Base-by-base conservation (phyloP, 2,888 invertebrate species). In the Diplolepis rosae region DNA sequence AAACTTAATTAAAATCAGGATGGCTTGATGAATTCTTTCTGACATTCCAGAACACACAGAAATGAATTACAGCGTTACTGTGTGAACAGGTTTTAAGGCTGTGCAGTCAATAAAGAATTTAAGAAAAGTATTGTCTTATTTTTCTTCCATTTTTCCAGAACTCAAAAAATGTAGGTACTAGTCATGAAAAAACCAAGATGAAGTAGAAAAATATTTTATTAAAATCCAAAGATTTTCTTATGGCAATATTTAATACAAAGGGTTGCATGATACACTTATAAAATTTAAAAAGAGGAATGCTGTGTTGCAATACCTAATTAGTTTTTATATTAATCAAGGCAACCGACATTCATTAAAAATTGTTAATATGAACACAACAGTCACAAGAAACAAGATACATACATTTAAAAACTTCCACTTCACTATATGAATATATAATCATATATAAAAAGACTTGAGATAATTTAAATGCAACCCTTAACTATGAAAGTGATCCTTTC, bases 41-140 rank as follows among this genome's bases (percentile, higher is more conserved):
- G 66, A 68, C 61, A 76, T 78, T 78, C 65, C 72, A 70, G 69
- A 68, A 56, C 48, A 77, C 68, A 72, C 74, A 73, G 42, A 80
- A 74, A 54, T 71, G 56, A 79, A 77, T 75, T 79, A 79, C 71
- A 71, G 76, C 75, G 79, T 80, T 75, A n/a, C 77, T 84, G 79
- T 82, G 82, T 81, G 79, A 79, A 82, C 83, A 85, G 80, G 85
- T 85, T 87, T 85, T 79, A 84, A 85, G 87, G 85, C 87, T 88
- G 86, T 87, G 87, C 85, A 83, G 85, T 87, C 83, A 87, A 88
- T 88, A 87, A 88, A 87, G 82, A 79, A 76, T 83, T 81, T 74
- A 80, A 83, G 82, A 81, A 77, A 48, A 9, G 48, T 68, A 42
- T 68, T 30, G 1, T 30, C 2, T 5, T 7, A 18, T 6, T 18